Evolutionary conservation across 2,888 invertebrate genomes (phyloP).

Genomic region (Crematogaster levior): DNA sequence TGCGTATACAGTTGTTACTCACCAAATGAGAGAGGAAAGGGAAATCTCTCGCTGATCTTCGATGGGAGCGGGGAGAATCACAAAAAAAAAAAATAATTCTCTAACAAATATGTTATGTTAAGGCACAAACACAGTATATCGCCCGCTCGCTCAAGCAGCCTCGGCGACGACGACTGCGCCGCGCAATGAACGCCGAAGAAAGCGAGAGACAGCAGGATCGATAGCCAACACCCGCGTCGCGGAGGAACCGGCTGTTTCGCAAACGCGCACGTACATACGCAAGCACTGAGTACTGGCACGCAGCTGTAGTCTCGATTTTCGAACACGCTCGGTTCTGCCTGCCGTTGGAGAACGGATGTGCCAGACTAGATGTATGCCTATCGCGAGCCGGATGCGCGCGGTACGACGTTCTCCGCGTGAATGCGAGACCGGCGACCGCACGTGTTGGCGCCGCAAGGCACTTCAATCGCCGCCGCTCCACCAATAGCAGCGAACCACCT

Average conservation of each 20-base stretch:
- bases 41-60: background rate
- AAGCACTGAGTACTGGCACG: background rate
- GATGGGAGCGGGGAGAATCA: conserved; percentile 38
- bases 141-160: conserved; percentile 57
- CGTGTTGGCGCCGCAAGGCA: conserved; percentile 65
- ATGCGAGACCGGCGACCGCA: conserved; percentile 66
- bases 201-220: conserved; percentile 71
- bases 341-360: background rate
- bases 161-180: conserved; percentile 55
- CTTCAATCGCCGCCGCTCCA: conserved; percentile 62
- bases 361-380: background rate
- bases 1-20: conserved; percentile 35
- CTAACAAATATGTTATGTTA: conserved; percentile 49
- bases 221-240: conserved; percentile 74
- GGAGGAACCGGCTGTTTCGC: conserved; percentile 38
- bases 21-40: conserved; percentile 35
- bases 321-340: background rate
- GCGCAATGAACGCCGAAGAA: conserved; percentile 66
- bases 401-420: conserved; percentile 73
- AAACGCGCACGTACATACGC: conserved; percentile 33
- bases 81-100: conserved; percentile 15
- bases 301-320: conserved; percentile 2
- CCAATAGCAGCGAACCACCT: conserved; percentile 85
- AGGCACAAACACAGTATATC: conserved; percentile 63
- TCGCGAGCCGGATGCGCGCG: conserved; percentile 51